Evolutionary conservation across 2,113 vertebrate genomes (phyloP).

Genomic region (Ailurus styani): DNA sequence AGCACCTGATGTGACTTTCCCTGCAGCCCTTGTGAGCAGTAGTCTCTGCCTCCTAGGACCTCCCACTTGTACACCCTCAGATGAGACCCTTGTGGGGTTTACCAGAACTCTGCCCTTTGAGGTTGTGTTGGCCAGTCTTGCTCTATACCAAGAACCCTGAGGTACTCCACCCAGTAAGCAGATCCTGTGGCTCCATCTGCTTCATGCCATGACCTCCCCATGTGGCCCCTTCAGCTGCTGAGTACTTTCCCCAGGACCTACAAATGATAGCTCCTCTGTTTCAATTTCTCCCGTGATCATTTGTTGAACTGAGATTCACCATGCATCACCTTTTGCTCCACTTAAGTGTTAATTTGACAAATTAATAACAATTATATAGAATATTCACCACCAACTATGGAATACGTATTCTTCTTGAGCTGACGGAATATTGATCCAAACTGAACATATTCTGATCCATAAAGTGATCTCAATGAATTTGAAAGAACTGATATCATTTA

Average conservation of each 20-base stretch:
- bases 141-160: neutral
- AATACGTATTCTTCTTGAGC: neutral
- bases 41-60: neutral
- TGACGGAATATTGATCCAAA: neutral
- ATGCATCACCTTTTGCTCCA: neutral
- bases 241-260: neutral
- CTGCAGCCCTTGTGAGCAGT: neutral
- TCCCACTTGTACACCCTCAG: neutral
- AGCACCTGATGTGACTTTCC: neutral
- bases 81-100: neutral
- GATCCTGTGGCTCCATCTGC: neutral
- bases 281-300: neutral
- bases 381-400: neutral
- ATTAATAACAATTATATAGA: neutral
- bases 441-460: neutral
- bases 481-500: neutral
- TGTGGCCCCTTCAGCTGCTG: neutral
- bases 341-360: neutral
- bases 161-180: neutral
- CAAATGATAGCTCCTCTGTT: neutral
- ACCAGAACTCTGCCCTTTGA: neutral
- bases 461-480: neutral
- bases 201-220: neutral
- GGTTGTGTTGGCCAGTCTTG: neutral
- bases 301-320: neutral